Conservation (phyloP, 30 jellyfish, hydroid and myxozoan species). For the Mastigias papua region DNA sequence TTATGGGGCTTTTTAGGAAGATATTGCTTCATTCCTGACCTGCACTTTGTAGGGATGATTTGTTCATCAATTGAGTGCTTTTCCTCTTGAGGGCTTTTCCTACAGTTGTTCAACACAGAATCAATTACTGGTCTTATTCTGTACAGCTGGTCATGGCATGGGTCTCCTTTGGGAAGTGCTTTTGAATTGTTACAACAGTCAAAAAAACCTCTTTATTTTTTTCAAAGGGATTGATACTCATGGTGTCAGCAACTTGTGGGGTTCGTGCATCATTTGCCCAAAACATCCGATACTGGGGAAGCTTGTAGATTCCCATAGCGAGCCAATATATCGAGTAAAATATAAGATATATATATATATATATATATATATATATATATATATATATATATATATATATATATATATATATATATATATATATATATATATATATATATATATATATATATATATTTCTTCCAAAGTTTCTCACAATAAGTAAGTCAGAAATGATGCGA, state of each 20-base stretch:
- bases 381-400: no score
- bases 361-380: no score
- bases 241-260: slow-evolving; percentile 36
- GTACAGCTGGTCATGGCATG: background rate
- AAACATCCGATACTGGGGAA: slow-evolving; percentile 49
- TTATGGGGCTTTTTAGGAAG: slow-evolving; percentile 65
- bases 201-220: slow-evolving; percentile 34
- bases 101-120: slow-evolving; percentile 4
- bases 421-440: no score
- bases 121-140: slow-evolving; percentile 3
- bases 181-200: slow-evolving; percentile 12
- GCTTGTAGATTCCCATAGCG: slow-evolving; percentile 29
- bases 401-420: no score
- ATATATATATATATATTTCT: no score
- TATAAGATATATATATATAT: no score
- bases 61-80: slow-evolving; percentile 63
- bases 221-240: slow-evolving; percentile 37
- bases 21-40: slow-evolving; percentile 48
- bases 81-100: slow-evolving; percentile 38
- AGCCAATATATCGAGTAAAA: no score
- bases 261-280: slow-evolving; percentile 44
- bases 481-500: no score
- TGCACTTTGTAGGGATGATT: slow-evolving; percentile 59
- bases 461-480: no score
- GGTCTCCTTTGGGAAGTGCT: background rate